Evolutionary conservation across 2,797 vertebrate genomes (phyloP).

Genomic region (Gastrophryne carolinensis): DNA sequence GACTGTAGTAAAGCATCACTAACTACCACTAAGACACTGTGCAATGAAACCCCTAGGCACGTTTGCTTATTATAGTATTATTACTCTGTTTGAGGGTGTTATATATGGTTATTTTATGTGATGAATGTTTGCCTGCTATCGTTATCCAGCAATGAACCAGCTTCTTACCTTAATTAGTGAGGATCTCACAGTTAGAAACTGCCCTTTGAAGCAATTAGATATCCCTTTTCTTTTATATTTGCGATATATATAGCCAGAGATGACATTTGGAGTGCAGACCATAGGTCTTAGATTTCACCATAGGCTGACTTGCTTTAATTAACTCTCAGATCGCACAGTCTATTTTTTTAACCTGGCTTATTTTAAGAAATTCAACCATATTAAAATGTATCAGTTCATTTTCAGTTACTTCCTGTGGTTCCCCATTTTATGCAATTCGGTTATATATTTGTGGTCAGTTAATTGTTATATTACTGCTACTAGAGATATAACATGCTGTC

Average conservation of each 20-base stretch:
- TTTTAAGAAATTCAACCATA: neutral
- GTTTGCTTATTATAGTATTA: neutral
- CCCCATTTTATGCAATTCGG: too few relatives aligned
- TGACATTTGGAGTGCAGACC: slow-evolving; percentile 16
- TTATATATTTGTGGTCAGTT: too few relatives aligned
- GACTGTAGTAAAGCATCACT: neutral
- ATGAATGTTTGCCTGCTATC: slow-evolving; percentile 38
- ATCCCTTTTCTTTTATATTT: slow-evolving; percentile 6
- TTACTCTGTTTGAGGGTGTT: slow-evolving; percentile 26
- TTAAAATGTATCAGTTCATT: too few relatives aligned
- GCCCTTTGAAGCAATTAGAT: slow-evolving; percentile 38
- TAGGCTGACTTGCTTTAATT: slow-evolving; percentile 16
- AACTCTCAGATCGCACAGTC: neutral
- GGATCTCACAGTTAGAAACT: slow-evolving; percentile 26
- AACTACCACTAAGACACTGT: neutral
- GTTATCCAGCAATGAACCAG: slow-evolving; percentile 17
- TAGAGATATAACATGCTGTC: too few relatives aligned
- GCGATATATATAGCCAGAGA: slow-evolving; percentile 8
- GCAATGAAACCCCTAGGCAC: neutral
- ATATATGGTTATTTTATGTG: slow-evolving; percentile 28
- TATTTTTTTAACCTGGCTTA: neutral
- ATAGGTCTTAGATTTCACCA: neutral
- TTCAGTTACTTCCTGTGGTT: too few relatives aligned
- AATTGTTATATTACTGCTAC: too few relatives aligned
- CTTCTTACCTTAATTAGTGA: slow-evolving; percentile 25